Conservation (phyloP, 2,113 vertebrate genomes). For the Kryptolebias marmoratus region DNA sequence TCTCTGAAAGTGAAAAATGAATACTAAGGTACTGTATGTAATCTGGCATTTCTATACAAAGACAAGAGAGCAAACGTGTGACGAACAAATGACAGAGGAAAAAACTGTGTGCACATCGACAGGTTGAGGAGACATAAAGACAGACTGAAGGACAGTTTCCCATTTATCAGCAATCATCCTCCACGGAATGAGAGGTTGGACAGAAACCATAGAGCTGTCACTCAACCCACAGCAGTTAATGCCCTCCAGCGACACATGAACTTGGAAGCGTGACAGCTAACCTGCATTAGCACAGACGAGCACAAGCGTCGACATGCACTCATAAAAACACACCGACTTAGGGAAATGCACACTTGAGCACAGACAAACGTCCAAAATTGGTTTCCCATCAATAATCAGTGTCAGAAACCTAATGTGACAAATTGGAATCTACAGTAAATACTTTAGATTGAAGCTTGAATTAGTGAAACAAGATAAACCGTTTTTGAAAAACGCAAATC, state of each 20-base stretch:
- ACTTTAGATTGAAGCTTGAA: conserved; percentile 5
- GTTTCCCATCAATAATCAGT: background rate
- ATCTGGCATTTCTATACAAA: conserved; percentile 2
- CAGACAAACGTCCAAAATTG: conserved; percentile 3
- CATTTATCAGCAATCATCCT: conserved; percentile 40
- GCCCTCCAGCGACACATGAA: conserved; percentile 56
- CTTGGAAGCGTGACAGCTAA: conserved; percentile 57
- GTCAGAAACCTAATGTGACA: background rate
- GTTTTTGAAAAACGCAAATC: too few relatives aligned
- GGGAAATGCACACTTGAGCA: conserved; percentile 4
- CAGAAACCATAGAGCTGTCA: conserved; percentile 57
- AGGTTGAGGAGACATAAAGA: conserved; percentile 36
- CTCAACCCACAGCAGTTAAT: conserved; percentile 48
- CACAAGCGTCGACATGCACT: conserved; percentile 26
- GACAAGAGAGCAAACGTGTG: conserved; percentile 9
- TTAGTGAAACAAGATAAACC: background rate
- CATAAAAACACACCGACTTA: background rate
- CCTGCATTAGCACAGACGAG: conserved; percentile 36
- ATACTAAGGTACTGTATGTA: too few relatives aligned
- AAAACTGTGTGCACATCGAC: conserved; percentile 19
- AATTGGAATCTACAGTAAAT: conserved; percentile 11
- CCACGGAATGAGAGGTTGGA: conserved; percentile 34
- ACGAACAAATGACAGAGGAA: conserved; percentile 19
- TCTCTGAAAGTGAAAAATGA: too few relatives aligned
- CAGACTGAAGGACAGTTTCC: conserved; percentile 53